Evolutionary conservation across 2,113 vertebrate genomes (phyloP).

Genomic region (Rhinogobius similis): DNA sequence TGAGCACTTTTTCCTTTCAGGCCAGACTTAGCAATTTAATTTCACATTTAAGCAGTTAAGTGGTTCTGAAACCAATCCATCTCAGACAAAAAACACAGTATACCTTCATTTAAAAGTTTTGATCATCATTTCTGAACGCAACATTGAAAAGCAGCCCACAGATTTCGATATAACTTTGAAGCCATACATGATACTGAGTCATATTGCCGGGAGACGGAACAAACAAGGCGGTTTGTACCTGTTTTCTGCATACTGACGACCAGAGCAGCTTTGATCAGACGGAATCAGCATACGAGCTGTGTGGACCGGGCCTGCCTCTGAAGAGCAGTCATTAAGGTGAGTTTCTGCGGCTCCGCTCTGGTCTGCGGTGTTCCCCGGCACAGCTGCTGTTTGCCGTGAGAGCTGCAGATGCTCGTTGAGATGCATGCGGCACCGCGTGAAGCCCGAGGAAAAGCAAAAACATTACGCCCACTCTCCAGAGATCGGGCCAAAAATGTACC

Average conservation of each 20-base stretch:
- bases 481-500: slow-evolving; percentile 4
- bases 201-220: background rate
- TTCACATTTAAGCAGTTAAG: too few species aligned
- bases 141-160: too few species aligned
- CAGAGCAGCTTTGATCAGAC: background rate
- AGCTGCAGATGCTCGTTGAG: slow-evolving; percentile 18
- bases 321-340: slow-evolving; percentile 11
- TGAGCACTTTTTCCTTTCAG: too few species aligned
- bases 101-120: too few species aligned
- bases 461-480: slow-evolving; percentile 1
- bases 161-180: background rate
- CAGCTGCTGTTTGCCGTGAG: slow-evolving; percentile 35
- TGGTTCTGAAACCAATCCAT: too few species aligned
- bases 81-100: too few species aligned
- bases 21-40: too few species aligned
- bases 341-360: slow-evolving; percentile 13
- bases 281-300: slow-evolving; percentile 11
- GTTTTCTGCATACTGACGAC: background rate
- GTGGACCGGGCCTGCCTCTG: background rate
- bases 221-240: background rate
- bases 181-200: background rate
- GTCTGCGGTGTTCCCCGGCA: slow-evolving; percentile 34
- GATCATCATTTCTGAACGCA: too few species aligned
- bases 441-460: slow-evolving; percentile 18
- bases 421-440: slow-evolving; percentile 18